phyloP scores from a whole-genome alignment of 2,113 vertebrate genomes.

The Numenius arquata region DNA sequence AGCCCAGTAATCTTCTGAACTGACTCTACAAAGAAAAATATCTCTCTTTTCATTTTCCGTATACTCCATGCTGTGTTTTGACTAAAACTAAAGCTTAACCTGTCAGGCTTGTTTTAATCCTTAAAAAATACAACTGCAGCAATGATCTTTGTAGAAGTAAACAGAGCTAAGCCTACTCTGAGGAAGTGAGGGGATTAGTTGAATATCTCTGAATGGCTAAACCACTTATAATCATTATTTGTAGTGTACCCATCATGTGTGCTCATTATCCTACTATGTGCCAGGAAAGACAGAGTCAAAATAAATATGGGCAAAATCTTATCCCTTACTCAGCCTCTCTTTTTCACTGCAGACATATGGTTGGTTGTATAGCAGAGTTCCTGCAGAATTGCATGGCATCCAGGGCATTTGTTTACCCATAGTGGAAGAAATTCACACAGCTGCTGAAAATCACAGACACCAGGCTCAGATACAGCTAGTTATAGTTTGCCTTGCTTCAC shows the following conservation, averaged over 20 bases:
- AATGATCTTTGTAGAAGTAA: constrained; percentile 3
- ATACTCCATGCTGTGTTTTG: background rate
- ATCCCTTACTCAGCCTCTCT: background rate
- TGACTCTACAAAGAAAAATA: background rate
- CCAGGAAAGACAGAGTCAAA: background rate
- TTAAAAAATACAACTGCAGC: constrained; percentile 2
- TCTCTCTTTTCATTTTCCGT: background rate
- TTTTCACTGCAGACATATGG: background rate
- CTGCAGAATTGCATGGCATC: background rate
- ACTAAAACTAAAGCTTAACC: constrained; percentile 16
- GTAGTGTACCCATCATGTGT: background rate
- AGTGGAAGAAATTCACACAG: background rate
- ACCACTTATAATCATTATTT: background rate
- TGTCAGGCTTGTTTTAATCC: constrained; percentile 14
- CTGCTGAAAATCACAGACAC: background rate
- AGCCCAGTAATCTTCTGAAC: background rate
- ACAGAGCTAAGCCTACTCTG: constrained; percentile 23
- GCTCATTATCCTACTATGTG: background rate
- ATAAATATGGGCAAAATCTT: background rate
- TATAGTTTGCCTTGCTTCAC: rapidly evolving
- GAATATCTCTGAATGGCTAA: background rate
- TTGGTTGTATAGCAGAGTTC: background rate
- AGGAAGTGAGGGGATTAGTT: constrained; percentile 10
- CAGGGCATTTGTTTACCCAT: background rate
- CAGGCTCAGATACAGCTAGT: background rate